Conservation (phyloP, 2,888 invertebrate species). For the Drosophila paucipuncta region DNA sequence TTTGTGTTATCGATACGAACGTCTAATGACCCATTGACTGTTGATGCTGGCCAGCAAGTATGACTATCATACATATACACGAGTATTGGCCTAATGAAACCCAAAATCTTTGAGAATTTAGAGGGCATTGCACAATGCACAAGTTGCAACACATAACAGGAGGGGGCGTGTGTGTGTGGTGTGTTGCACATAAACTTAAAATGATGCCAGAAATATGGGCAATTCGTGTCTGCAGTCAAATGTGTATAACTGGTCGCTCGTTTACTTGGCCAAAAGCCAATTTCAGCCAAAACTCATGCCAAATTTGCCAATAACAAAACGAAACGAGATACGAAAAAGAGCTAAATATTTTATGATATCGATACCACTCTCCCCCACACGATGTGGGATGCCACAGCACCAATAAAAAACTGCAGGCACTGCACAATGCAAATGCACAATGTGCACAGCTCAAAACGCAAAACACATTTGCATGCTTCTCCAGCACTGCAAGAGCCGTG, state of each 20-base stretch:
- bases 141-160: conserved; percentile 35
- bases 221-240: conserved; percentile 47
- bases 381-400: background rate
- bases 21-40: conserved; percentile 71
- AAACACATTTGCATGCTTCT: conserved; percentile 59
- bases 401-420: conserved; percentile 37
- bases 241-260: conserved; percentile 46
- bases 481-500: conserved; percentile 13
- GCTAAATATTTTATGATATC: conserved; percentile 79
- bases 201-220: conserved; percentile 65
- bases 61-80: conserved; percentile 10
- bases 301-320: conserved; percentile 78
- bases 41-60: conserved; percentile 21
- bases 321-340: conserved; percentile 77
- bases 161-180: conserved; percentile 4
- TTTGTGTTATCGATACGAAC: conserved; percentile 60
- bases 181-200: conserved; percentile 55
- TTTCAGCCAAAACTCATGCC: conserved; percentile 76
- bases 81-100: conserved; percentile 70
- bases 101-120: conserved; percentile 72
- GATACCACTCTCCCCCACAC: conserved; percentile 21
- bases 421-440: conserved; percentile 44
- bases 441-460: conserved; percentile 20
- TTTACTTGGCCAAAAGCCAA: conserved; percentile 78
- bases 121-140: conserved; percentile 41